Conservation (phyloP, 1,140 invertebrate species). For the Hydropsyche tenuis region DNA sequence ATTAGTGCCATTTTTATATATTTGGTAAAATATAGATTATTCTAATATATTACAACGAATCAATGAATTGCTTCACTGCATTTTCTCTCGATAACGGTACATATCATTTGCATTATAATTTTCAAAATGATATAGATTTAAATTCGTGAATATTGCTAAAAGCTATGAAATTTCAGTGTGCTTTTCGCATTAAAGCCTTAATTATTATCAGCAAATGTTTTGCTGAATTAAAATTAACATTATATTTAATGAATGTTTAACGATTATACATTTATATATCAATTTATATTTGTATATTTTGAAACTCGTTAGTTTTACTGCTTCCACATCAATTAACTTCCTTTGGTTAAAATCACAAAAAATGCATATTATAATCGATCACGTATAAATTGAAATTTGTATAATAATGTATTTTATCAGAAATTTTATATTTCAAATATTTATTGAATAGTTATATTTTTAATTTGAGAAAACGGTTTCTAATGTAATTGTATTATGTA, state of each 20-base stretch:
- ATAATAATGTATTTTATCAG: background rate
- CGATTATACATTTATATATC: background rate
- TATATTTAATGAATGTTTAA: background rate
- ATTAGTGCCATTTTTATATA: too few species aligned
- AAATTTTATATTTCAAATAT: background rate
- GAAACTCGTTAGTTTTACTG: background rate
- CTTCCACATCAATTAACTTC: background rate
- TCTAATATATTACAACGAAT: too few species aligned
- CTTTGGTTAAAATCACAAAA: background rate
- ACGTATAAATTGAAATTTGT: background rate
- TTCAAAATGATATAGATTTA: too few species aligned
- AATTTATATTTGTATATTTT: background rate
- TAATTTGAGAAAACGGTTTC: background rate
- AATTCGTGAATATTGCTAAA: background rate
- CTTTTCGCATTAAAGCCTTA: background rate
- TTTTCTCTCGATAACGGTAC: too few species aligned
- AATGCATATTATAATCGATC: background rate
- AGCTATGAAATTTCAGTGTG: conserved; percentile 7
- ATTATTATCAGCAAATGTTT: conserved; percentile 12
- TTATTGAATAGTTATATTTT: conserved; percentile 4
- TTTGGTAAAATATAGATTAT: too few species aligned
- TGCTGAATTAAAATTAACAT: conserved; percentile 12
- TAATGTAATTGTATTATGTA: background rate
- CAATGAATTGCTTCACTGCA: too few species aligned
- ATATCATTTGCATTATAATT: too few species aligned